A percentile compares a stretch with the other conserved stretches of the same genome.
These are phyloP conservation scores for Sebastes hubbsi DNA, from an alignment of 2,797 vertebrate genomes.

Conservation along the genomic window DNA sequence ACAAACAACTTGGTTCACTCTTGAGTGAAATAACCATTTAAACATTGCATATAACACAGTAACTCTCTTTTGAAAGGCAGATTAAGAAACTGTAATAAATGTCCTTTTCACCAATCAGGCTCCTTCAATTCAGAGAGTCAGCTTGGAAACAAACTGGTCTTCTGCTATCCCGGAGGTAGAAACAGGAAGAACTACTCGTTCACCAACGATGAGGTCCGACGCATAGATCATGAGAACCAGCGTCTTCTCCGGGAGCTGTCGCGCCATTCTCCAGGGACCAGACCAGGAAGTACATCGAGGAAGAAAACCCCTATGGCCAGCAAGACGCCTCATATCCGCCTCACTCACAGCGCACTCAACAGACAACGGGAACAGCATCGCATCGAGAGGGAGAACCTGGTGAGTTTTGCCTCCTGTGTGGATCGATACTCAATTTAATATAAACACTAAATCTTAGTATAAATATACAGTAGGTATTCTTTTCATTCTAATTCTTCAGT, in stretches of 20 bases:
- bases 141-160: slow-evolving; percentile 65
- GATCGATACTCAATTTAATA: not conserved
- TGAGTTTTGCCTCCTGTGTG: slow-evolving; percentile 72
- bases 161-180: slow-evolving; percentile 70
- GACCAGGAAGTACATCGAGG: slow-evolving; percentile 59
- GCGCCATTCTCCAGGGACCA: slow-evolving; percentile 77
- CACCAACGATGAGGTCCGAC: slow-evolving; percentile 86
- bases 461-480: not conserved
- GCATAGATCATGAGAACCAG: slow-evolving; percentile 93
- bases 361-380: slow-evolving; percentile 91
- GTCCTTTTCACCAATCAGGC: slow-evolving; percentile 62
- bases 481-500: not conserved
- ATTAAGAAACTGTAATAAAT: not conserved
- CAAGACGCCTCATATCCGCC: slow-evolving; percentile 44
- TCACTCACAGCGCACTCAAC: slow-evolving; percentile 89
- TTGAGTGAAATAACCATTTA: not conserved
- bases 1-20: not conserved
- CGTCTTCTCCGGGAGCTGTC: slow-evolving; percentile 89
- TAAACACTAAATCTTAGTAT: not conserved
- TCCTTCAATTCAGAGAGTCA: slow-evolving; percentile 84
- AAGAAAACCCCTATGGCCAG: slow-evolving; percentile 42
- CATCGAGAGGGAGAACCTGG: slow-evolving; percentile 94
- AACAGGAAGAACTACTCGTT: slow-evolving; percentile 93
- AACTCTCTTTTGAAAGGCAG: not conserved
- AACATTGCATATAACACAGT: not conserved